A percentile compares a stretch with the other conserved stretches of the same genome.
phyloP scores from a whole-genome alignment of 2,113 vertebrate species.

The Pristiophorus japonicus region DNA sequence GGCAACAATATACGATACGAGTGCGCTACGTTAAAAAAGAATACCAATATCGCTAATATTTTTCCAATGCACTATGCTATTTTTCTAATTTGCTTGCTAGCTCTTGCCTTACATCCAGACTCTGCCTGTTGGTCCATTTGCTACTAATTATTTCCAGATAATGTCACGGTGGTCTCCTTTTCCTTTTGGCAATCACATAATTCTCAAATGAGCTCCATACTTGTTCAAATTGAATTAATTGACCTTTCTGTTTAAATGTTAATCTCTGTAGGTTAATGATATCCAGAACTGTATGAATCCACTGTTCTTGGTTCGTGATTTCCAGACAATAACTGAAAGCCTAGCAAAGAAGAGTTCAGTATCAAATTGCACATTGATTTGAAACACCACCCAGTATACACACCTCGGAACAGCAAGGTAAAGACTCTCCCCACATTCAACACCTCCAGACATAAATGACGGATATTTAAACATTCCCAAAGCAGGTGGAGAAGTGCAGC shows the following conservation, averaged over 20 bases:
- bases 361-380: not conserved
- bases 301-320: not conserved
- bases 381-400: not conserved
- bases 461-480: not conserved
- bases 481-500: not conserved
- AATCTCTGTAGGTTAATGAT: conserved; percentile 34
- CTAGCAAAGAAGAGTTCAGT: not conserved
- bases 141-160: conserved; percentile 27
- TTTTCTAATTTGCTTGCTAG: not conserved
- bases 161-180: conserved; percentile 19
- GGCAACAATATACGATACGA: not conserved
- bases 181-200: conserved; percentile 25
- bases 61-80: not conserved
- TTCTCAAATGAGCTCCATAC: conserved; percentile 35
- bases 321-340: not conserved
- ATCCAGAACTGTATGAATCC: conserved; percentile 23
- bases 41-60: not conserved
- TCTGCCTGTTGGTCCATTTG: conserved; percentile 13
- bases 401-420: not conserved
- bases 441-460: not conserved
- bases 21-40: not conserved
- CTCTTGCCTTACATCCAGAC: not conserved
- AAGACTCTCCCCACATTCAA: not conserved
- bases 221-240: conserved; percentile 35
- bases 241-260: conserved; percentile 28